phyloP scores from a whole-genome alignment of 1,140 invertebrate species.

The Schlechtendalia chinensis region DNA sequence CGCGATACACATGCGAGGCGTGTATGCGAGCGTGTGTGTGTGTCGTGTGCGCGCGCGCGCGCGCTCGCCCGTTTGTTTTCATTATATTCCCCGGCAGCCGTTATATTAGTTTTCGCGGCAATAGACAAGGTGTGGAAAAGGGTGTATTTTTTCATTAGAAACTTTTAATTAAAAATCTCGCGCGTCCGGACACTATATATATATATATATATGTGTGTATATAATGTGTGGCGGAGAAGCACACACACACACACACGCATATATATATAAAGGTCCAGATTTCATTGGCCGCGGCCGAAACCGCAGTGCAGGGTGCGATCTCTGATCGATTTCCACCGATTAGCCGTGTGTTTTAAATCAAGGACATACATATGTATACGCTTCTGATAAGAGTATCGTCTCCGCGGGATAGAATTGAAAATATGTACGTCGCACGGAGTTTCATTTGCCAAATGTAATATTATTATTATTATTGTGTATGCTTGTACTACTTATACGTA shows the following conservation, averaged over 20 bases:
- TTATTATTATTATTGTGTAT: no score
- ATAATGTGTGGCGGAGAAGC: not conserved
- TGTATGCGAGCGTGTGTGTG: not conserved
- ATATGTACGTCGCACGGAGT: not conserved
- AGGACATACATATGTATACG: not conserved
- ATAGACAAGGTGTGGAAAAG: not conserved
- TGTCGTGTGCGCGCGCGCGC: not conserved
- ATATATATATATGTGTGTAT: not conserved
- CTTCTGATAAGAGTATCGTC: not conserved
- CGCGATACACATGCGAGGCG: not conserved
- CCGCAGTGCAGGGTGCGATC: constrained; percentile 31
- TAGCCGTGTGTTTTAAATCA: not conserved
- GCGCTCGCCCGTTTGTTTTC: constrained; percentile 40
- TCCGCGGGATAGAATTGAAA: no score
- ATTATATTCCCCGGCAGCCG: constrained; percentile 48
- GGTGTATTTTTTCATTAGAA: constrained; percentile 50
- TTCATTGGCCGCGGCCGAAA: constrained; percentile 11
- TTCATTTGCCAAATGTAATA: not conserved
- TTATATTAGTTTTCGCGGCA: constrained; percentile 46
- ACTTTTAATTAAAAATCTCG: constrained; percentile 50
- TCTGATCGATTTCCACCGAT: constrained; percentile 17
- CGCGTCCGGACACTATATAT: not conserved
- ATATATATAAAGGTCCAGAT: constrained; percentile 29
- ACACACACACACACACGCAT: not conserved
- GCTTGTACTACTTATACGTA: no score